Evolutionary conservation across 1,140 invertebrate species (phyloP).

Genomic region (Coptotermes formosanus): DNA sequence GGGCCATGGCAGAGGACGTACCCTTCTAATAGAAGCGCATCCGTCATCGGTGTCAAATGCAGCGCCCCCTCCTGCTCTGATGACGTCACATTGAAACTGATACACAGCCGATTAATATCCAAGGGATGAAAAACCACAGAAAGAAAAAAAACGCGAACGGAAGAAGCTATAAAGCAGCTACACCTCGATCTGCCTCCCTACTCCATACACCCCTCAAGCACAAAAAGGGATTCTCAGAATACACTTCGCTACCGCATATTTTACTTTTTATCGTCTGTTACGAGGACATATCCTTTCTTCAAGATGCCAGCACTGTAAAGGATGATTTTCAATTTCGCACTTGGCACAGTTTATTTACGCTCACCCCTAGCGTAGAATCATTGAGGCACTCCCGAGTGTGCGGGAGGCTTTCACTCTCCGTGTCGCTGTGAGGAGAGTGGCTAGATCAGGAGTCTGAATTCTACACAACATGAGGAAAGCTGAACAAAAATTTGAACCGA

Average conservation of each 20-base stretch:
- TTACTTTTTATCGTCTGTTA: constrained; percentile 31
- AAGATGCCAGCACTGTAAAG: constrained; percentile 23
- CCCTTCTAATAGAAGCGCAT: neutral
- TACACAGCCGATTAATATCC: constrained; percentile 27
- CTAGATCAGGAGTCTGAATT: neutral
- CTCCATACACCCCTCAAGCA: neutral
- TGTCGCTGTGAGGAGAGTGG: neutral
- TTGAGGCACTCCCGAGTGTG: neutral
- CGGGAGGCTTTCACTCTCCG: neutral
- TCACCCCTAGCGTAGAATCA: neutral
- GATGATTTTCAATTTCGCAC: constrained; percentile 33
- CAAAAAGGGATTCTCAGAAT: constrained; percentile 19
- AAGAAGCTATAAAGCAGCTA: neutral
- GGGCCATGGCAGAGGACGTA: neutral
- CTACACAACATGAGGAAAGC: neutral
- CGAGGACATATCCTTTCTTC: constrained; percentile 8
- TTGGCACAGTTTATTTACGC: constrained; percentile 32
- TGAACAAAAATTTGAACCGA: too few species aligned
- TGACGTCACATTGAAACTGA: constrained; percentile 18
- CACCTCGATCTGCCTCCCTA: neutral
- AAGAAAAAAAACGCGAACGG: neutral
- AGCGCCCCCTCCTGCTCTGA: neutral
- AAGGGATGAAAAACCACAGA: neutral
- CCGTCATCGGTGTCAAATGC: constrained; percentile 3
- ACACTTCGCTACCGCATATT: constrained; percentile 26